These are phyloP conservation scores for Scomber colias DNA, from an alignment of 2,113 vertebrate genomes.

Conservation along the genomic window DNA sequence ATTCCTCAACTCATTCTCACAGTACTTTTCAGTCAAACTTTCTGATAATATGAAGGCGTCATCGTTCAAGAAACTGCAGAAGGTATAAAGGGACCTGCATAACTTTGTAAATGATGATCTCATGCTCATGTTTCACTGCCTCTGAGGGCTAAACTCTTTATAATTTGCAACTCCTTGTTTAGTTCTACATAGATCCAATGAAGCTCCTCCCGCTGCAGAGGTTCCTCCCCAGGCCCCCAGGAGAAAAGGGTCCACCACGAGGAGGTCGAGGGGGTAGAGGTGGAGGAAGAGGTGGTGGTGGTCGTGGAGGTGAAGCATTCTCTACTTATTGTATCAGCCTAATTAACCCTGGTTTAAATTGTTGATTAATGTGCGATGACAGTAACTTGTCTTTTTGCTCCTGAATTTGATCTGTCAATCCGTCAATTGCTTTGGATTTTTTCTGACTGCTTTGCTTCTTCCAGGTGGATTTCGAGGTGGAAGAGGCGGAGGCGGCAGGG, in stretches of 20 bases:
- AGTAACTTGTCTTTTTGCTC: neutral
- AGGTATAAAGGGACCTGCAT: slow-evolving; percentile 82
- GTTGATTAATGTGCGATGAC: neutral
- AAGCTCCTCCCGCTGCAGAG: slow-evolving; percentile 95
- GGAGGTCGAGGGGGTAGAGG: slow-evolving; percentile 90
- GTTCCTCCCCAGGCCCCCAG: slow-evolving; percentile 95
- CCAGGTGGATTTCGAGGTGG: slow-evolving; percentile 85
- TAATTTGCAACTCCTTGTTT: slow-evolving; percentile 6
- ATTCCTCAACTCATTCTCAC: slow-evolving; percentile 84
- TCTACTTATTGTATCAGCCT: neutral
- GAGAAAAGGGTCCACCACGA: slow-evolving; percentile 92
- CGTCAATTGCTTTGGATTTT: neutral
- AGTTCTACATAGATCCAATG: slow-evolving; percentile 98
- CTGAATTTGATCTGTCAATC: neutral
- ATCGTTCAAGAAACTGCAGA: slow-evolving; percentile 98
- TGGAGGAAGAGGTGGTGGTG: slow-evolving; percentile 87
- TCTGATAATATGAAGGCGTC: slow-evolving; percentile 98
- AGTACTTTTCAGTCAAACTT: slow-evolving; percentile 99
- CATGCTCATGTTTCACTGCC: neutral
- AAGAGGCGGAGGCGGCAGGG: slow-evolving; percentile 80
- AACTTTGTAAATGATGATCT: rapidly evolving
- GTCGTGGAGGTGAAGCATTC: slow-evolving; percentile 81
- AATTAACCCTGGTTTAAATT: neutral
- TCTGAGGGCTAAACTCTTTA: neutral
- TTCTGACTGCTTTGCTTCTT: neutral